These are phyloP conservation scores for Gallinago paraguaiae DNA, from an alignment of 2,113 vertebrate genomes.

Conservation along the genomic window DNA sequence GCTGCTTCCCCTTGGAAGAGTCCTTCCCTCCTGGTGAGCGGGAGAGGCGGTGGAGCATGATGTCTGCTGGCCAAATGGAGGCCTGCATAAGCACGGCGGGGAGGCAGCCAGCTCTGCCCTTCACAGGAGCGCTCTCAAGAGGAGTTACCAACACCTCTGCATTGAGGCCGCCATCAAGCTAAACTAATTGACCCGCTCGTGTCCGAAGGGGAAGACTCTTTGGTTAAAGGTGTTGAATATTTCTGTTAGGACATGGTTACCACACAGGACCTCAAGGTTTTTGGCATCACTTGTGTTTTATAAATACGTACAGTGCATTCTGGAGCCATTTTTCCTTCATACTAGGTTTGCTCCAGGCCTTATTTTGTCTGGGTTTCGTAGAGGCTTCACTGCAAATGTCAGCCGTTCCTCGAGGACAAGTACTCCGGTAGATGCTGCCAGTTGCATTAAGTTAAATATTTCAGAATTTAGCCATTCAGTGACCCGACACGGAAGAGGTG, in stretches of 20 bases:
- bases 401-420: conserved; percentile 40
- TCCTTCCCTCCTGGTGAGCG: background rate
- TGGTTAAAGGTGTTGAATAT: background rate
- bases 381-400: conserved; percentile 42
- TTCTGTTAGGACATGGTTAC: background rate
- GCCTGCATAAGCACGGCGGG: background rate
- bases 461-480: conserved; percentile 34
- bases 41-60: background rate
- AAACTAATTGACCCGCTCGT: background rate
- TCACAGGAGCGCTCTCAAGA: background rate
- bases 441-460: conserved; percentile 36
- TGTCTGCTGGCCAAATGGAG: background rate
- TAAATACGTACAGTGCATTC: background rate
- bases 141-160: background rate
- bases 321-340: background rate
- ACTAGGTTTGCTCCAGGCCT: background rate
- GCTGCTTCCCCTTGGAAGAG: background rate
- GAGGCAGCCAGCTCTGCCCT: background rate
- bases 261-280: background rate
- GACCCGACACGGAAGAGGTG: conserved; percentile 10
- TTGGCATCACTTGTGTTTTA: background rate
- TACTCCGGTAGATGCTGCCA: conserved; percentile 5
- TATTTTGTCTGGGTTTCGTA: background rate
- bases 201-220: background rate
- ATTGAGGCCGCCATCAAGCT: background rate